Evolutionary conservation across 1,140 invertebrate species (phyloP), one percentile per base, ranked within the genome.

Genomic region (Idris sp.): DNA sequence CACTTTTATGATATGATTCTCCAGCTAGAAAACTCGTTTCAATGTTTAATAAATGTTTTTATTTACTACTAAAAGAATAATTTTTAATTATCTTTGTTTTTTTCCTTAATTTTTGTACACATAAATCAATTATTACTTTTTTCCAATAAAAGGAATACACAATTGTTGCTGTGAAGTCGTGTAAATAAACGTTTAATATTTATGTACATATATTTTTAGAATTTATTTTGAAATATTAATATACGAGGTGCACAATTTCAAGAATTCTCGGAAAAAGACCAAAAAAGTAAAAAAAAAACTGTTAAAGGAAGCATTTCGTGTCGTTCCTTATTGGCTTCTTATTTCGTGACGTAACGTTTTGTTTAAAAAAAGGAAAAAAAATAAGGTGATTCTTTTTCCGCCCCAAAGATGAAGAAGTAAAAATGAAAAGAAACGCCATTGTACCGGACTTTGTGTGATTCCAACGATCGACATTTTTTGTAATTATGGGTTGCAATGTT

Each of bases 361-460:
- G 53, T 51, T 53, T 16, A 35, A 41, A 43, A 59, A 41, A 64
- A 28, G 8, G 35, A 15, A 26, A 11, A 43, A 43, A 26, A 14
- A 16, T 5, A 10, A 22, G 3, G 4, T 7, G 19, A 33, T 54
- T 65, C 33, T 41, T 49, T 58, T 51, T 48, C 31, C 26, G 16
- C 14, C 25, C 25, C 4, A 67, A 67, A 67, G 41, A 54, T 67
- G 49, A 67, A 67, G 49, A 67, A 54, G 33, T 40, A 54, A 54
- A 56, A 54, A 40, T 67, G 49, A 51, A 49, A 30, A 68, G 36
- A 13, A 41, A 10, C 30, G 61, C 59, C 65, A 69, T 58, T 68
- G 40, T 53, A 16, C 38, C 8, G 53, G 38, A 69, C 65, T 69
- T 69, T 38, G 30, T 51, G 65, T 69, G 65, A 69, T 69, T 69